Base-by-base conservation (phyloP, 2,888 invertebrate species). In the Polylopha cassiicola region DNA sequence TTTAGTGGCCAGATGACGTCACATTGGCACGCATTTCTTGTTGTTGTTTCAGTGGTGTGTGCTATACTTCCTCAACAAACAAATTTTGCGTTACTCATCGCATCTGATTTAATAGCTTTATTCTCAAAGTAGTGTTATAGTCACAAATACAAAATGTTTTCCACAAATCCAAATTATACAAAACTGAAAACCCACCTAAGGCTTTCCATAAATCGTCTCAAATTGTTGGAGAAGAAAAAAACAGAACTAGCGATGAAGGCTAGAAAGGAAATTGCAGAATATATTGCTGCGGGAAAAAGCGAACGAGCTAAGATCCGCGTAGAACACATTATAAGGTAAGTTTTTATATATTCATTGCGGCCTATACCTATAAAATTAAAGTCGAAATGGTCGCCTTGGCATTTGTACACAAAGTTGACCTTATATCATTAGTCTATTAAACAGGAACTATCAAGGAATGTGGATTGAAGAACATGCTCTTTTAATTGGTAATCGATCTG, bases 111-210 rank as follows among this genome's bases (percentile, higher is more conserved):
- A 39, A 4, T 29, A 3, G 5, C 22, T 20, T 23, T 34, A 23
- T 37, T 26, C 14, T 10, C 33, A 32, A 31, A 17, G 9, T 46
- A 44, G 29, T 49, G 39, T 37, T 36, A 16, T 23, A 41, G 29
- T 39, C 6, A 27, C 28, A 50, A 46, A 47, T 24, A 8, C 31
- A 85, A 72, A 61, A 97, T 97, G 96, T 96, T 96, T 87, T 93
- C 95, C 13, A 93, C 94, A 70, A 92, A 93, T 28, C 93, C 97
- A 2, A 98, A 97, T 78, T 98, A 98, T 65, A 91, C 92, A 1
- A 99, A 99, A 78, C 85, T 99, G 34, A 99, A 99, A 88, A 99
- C 99, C 5, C 95, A 99, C 78, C 82, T 99, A 43, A 89, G 98
- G 51, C 86, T 99, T 52, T 92, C 96, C 4, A 92, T 98, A 57